Conservation (phyloP, 1,140 invertebrate species). For the Aleiodes sp. region DNA sequence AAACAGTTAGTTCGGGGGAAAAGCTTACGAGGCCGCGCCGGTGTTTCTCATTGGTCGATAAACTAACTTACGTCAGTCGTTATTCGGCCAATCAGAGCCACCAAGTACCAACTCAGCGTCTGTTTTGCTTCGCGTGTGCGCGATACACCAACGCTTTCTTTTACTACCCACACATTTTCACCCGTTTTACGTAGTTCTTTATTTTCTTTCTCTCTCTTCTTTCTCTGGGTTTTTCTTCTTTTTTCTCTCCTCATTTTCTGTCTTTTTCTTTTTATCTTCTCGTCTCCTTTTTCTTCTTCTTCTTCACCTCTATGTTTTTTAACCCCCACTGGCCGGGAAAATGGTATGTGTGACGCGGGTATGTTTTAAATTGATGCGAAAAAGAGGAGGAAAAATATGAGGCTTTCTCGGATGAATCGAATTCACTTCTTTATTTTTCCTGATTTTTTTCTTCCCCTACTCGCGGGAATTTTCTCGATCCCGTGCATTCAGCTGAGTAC, state of each 20-base stretch:
- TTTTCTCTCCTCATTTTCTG: neutral
- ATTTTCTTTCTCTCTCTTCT: neutral
- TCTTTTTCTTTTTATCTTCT: neutral
- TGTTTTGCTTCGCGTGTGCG: slow-evolving; percentile 25
- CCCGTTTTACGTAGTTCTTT: neutral
- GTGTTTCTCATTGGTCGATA: slow-evolving; percentile 51
- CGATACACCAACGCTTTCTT: neutral
- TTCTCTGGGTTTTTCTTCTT: neutral
- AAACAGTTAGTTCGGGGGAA: slow-evolving; percentile 20
- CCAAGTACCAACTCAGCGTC: slow-evolving; percentile 22
- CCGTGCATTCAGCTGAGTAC: too few relatives aligned
- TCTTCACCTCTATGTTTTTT: slow-evolving; percentile 1
- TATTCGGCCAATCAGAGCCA: slow-evolving; percentile 36
- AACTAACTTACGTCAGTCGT: slow-evolving; percentile 51
- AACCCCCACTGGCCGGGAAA: slow-evolving; percentile 6
- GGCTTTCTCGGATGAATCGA: neutral
- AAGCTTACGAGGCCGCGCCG: slow-evolving; percentile 24
- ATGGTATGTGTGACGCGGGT: neutral
- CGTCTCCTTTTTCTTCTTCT: neutral
- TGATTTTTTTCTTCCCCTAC: too few relatives aligned
- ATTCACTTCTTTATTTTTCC: too few relatives aligned
- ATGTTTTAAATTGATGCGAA: neutral
- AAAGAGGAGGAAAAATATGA: neutral
- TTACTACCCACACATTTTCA: slow-evolving; percentile 19
- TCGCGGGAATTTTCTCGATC: too few relatives aligned